Base-by-base conservation (phyloP, 2,888 invertebrate genomes). In the Sesia apiformis region DNA sequence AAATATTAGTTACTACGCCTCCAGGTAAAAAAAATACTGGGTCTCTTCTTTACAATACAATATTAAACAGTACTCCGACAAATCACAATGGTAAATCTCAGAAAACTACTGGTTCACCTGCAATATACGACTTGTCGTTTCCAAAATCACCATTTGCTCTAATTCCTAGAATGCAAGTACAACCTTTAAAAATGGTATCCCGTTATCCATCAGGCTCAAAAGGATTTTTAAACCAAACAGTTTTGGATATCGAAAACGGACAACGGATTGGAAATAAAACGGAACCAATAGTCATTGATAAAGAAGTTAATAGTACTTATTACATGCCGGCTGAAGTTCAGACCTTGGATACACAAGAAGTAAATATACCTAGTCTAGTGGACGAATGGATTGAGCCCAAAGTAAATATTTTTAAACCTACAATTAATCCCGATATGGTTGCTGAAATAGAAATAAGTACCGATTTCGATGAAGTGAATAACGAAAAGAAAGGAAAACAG, bases 181-280 rank as follows among this genome's bases (percentile, higher is more conserved):
- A 69, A 59, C 55, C 76, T 6, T 55, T 88, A 3, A 74, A 72
- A 55, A 55, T 87, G 38, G 52, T 83, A 4, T 69, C 70, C 41
- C 67, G 50, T 40, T 75, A 72, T 54, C 63, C 64, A 52, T 60
- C 53, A 39, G 39, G 53, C 39, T 56, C 59, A 4, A 50, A 49
- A 8, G 84, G 84, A 40, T 89, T 89, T 67, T 67, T 89, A 51
- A 89, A 89, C 70, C 81, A 86, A 75, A 85, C 86, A 38, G 75
- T 64, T 39, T 70, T 88, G 49, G 85, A 87, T 55, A 69, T 74
- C 1, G 83, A 85, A 67, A 83, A 83, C 40, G 62, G 42, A 49
- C 66, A 67, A 3, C 61, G 55, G 40, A 69, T 64, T 46, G 56
- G 60, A 42, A 85, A 81, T 62, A 69, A 74, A 41, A 74, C 77